phyloP scores from a whole-genome alignment of 2,113 vertebrate genomes.

The Empidonax alnorum region DNA sequence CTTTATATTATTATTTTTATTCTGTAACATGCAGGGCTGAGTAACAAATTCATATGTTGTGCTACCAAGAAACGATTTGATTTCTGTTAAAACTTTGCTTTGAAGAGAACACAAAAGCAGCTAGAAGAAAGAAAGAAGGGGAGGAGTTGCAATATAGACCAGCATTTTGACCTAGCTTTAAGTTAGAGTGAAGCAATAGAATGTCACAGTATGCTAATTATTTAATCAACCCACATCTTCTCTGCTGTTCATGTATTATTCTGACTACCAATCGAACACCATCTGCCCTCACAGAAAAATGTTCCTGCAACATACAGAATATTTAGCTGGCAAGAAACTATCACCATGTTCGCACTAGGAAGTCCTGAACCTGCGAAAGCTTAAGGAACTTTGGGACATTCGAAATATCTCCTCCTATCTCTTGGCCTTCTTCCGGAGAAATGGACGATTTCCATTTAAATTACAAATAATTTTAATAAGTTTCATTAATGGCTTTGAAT shows the following conservation, averaged over 20 bases:
- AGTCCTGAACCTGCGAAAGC: neutral
- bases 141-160: neutral
- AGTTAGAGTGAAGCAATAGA: constrained; percentile 37
- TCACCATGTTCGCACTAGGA: neutral
- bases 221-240: constrained; percentile 62
- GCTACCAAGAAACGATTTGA: neutral
- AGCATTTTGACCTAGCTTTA: constrained; percentile 48
- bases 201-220: constrained; percentile 65
- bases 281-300: constrained; percentile 58
- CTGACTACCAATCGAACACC: constrained; percentile 51
- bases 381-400: neutral
- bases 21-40: neutral
- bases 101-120: neutral
- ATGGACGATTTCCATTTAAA: neutral
- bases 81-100: neutral
- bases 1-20: constrained; percentile 5
- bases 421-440: neutral
- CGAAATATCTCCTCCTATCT: neutral
- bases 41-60: neutral
- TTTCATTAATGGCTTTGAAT: neutral
- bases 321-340: constrained; percentile 13
- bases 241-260: constrained; percentile 63
- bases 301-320: constrained; percentile 45
- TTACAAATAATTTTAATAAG: neutral
- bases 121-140: neutral